phyloP scores from a whole-genome alignment of 2,888 invertebrate genomes.

The Ecdyonurus torrentis region DNA sequence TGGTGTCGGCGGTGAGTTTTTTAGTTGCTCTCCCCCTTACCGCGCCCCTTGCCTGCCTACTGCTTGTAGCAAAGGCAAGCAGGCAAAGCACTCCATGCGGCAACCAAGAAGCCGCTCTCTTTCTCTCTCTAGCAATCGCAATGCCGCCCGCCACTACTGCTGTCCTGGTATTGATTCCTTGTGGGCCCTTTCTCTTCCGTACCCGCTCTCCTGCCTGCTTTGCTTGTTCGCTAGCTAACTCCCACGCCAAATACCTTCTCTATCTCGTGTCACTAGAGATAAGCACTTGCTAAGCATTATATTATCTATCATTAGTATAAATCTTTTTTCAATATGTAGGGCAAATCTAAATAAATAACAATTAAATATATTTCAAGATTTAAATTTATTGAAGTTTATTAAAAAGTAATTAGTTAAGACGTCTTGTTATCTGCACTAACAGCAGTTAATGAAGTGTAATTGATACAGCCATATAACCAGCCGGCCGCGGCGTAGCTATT shows the following conservation, averaged over 20 bases:
- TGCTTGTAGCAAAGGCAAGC: not conserved
- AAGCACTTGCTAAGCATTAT: too few relatives aligned
- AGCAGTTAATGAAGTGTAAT: not conserved
- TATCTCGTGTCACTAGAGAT: not conserved
- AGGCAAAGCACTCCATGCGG: too few relatives aligned
- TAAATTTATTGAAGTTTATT: too few relatives aligned
- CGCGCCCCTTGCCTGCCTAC: not conserved
- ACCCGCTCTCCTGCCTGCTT: not conserved
- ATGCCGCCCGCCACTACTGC: not conserved
- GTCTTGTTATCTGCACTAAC: too few relatives aligned
- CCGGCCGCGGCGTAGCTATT: not conserved
- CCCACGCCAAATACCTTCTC: not conserved
- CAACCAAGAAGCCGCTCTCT: too few relatives aligned
- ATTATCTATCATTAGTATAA: too few relatives aligned
- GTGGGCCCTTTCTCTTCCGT: not conserved
- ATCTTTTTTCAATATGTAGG: too few relatives aligned
- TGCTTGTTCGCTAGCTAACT: not conserved
- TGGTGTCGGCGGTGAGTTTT: not conserved
- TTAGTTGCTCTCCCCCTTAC: not conserved
- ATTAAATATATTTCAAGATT: too few relatives aligned
- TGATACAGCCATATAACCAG: not conserved
- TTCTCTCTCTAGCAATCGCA: too few relatives aligned
- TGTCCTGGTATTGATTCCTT: not conserved
- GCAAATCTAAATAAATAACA: too few relatives aligned
- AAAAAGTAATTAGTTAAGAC: too few relatives aligned